Conservation (phyloP, 2,797 vertebrate species). For the Acipenser transmontanus region DNA sequence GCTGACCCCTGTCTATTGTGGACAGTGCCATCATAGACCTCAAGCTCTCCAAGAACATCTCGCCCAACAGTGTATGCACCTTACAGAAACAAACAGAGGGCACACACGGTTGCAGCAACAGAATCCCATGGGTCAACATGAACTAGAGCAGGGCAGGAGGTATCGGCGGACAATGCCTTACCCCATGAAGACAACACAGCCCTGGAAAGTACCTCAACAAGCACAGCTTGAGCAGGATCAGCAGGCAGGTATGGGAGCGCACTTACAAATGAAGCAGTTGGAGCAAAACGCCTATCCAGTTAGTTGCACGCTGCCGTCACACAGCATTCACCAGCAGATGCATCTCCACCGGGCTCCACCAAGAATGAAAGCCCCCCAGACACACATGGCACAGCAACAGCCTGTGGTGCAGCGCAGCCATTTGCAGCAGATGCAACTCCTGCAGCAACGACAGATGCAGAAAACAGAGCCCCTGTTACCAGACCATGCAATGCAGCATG, state of each 20-base stretch:
- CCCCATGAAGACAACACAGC: constrained; percentile 37
- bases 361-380: constrained; percentile 36
- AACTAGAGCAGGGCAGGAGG: constrained; percentile 41
- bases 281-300: constrained; percentile 44
- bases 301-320: constrained; percentile 45
- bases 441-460: constrained; percentile 31
- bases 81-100: constrained; percentile 52
- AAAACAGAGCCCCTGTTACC: constrained; percentile 28
- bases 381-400: constrained; percentile 38
- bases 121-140: constrained; percentile 41
- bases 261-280: constrained; percentile 34
- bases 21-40: constrained; percentile 58
- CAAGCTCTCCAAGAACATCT: constrained; percentile 48
- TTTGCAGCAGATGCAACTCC: constrained; percentile 34
- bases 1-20: constrained; percentile 67
- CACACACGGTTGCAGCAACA: constrained; percentile 37
- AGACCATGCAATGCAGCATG: constrained; percentile 56
- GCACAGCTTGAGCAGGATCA: constrained; percentile 24
- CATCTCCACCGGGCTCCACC: constrained; percentile 47
- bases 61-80: constrained; percentile 34
- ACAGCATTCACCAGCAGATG: constrained; percentile 40
- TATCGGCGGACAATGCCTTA: constrained; percentile 36
- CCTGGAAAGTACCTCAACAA: constrained; percentile 41
- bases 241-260: constrained; percentile 21
- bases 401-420: constrained; percentile 27